Conservation (phyloP, 2,113 vertebrate genomes). For the Recurvirostra avosetta region DNA sequence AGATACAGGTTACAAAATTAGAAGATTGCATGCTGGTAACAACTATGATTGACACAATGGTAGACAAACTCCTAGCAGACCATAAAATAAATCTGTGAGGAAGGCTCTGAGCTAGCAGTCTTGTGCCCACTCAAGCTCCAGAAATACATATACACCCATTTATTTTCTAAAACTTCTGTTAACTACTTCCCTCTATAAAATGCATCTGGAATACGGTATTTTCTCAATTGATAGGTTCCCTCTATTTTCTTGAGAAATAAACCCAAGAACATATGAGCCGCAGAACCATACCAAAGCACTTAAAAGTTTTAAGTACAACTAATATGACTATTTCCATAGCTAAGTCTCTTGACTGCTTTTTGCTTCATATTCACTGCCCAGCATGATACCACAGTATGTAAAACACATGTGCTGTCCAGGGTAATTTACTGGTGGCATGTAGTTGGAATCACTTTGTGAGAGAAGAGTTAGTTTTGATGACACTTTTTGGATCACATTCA, state of each 20-base stretch:
- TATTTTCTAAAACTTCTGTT: not conserved
- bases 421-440: slow-evolving; percentile 1
- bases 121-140: not conserved
- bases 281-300: not conserved
- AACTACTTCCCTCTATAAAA: not conserved
- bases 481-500: not conserved
- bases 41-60: not conserved
- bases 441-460: not conserved
- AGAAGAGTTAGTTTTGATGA: not conserved
- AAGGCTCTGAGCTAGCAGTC: not conserved
- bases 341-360: not conserved
- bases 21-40: not conserved
- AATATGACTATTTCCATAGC: not conserved
- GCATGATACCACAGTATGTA: not conserved
- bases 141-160: not conserved
- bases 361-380: not conserved
- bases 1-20: not conserved
- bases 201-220: not conserved
- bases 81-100: not conserved
- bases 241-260: not conserved
- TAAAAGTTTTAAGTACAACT: not conserved
- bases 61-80: not conserved
- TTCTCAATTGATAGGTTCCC: not conserved
- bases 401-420: slow-evolving; percentile 32
- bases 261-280: not conserved